Base-by-base conservation (phyloP, 2,888 invertebrate species). In the Polydrusus tereticollis region DNA sequence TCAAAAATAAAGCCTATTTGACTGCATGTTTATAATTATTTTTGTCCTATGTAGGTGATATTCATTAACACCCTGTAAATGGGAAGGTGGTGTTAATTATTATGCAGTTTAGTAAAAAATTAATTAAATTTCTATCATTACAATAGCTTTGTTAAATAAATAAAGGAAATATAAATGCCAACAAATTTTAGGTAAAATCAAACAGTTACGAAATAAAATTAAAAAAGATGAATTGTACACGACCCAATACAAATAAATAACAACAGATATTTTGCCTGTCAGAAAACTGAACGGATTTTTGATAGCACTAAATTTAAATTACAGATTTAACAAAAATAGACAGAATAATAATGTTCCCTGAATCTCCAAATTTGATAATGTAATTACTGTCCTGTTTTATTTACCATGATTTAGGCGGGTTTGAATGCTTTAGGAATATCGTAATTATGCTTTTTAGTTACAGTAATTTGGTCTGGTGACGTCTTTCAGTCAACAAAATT, bases 261-360 rank as follows among this genome's bases (percentile, higher is more conserved):
- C 45, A 59, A 67, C 67, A 20, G 38, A 68, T 68, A 68, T 68
- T 68, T 63, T 68, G 16, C 21, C 47, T 68, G 59, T 50, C 59
- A 59, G 50, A 47, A 29, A 68, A 29, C 33, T 57, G 26, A 68
- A 68, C 57, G 58, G 67, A 62, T 69, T n/a, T 69, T 69, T 69
- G 55, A 60, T 62, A 62, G 43, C 62, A 52, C 26, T 55, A 55
- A 52, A 69, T 69, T 69, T 60, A 69, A 69, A 69, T 69, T 69
- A 69, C 69, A 52, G 69, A 69, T 69, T 52, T 33, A 55, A 47
- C 62, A 33, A 36, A 43, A 36, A 58, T 50, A 26, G 67, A 45
- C 33, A 47, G 45, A 47, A 59, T 59, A 68, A 68, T 68, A 59
- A 59, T 52, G 33, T 33, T 12, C 45, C 47, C 29, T 20, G 23